A percentile compares a stretch with the other conserved stretches of the same genome.
Evolutionary conservation across 2,888 invertebrate species (phyloP).

Genomic region (Mesoligia furuncula): DNA sequence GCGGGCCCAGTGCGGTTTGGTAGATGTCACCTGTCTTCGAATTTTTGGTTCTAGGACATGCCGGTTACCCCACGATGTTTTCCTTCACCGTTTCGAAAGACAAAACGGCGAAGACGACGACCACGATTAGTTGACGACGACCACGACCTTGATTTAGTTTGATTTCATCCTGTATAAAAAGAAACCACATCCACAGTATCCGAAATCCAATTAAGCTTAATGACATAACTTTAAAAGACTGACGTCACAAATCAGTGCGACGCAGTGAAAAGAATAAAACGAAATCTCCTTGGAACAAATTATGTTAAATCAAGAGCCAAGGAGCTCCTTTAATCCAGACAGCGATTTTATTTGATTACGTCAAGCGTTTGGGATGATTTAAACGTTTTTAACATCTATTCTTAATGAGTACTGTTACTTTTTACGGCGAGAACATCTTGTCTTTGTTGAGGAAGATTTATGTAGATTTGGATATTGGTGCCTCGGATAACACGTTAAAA

Average conservation of each 20-base stretch:
- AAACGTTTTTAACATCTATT: slow-evolving; percentile 69
- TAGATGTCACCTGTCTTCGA: too few species aligned
- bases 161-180: slow-evolving; percentile 1
- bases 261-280: slow-evolving; percentile 73
- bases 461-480: slow-evolving; percentile 25
- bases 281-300: slow-evolving; percentile 76
- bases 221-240: slow-evolving; percentile 79
- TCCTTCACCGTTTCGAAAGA: too few species aligned
- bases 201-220: slow-evolving; percentile 77
- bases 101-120: too few species aligned
- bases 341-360: slow-evolving; percentile 82
- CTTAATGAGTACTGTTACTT: slow-evolving; percentile 65
- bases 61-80: too few species aligned
- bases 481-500: not conserved
- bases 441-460: slow-evolving; percentile 45
- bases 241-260: slow-evolving; percentile 69
- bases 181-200: slow-evolving; percentile 57
- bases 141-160: slow-evolving; percentile 3
- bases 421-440: slow-evolving; percentile 54
- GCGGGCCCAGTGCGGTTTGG: too few species aligned
- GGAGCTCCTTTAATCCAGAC: slow-evolving; percentile 73
- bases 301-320: slow-evolving; percentile 77
- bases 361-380: slow-evolving; percentile 72
- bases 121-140: too few species aligned
- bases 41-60: too few species aligned